Conservation (phyloP, 2,113 vertebrate species). For the Corydoras sp. region DNA sequence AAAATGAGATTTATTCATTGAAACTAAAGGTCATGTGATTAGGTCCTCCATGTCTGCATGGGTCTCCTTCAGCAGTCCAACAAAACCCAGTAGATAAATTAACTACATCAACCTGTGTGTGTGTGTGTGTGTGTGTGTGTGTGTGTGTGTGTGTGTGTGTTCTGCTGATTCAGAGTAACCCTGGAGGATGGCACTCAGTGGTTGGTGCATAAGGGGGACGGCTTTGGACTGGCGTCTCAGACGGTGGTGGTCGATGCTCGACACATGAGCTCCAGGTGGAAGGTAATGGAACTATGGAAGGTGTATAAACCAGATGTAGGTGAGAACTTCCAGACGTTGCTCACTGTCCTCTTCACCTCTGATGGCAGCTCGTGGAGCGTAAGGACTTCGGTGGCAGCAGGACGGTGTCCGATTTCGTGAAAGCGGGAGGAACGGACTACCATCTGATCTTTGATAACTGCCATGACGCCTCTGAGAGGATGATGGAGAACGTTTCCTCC, state of each 20-base stretch:
- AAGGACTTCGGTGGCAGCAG: constrained; percentile 47
- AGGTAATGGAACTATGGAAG: constrained; percentile 24
- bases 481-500: constrained; percentile 37
- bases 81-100: too few relatives aligned
- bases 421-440: constrained; percentile 47
- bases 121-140: too few relatives aligned
- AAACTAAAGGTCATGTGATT: too few relatives aligned
- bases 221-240: constrained; percentile 42
- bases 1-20: too few relatives aligned
- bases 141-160: too few relatives aligned
- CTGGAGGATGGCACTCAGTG: constrained; percentile 43
- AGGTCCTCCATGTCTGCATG: too few relatives aligned
- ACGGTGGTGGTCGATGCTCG: constrained; percentile 52
- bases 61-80: too few relatives aligned
- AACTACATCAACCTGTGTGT: too few relatives aligned
- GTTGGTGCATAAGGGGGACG: constrained; percentile 57
- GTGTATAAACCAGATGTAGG: neutral
- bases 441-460: constrained; percentile 50
- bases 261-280: constrained; percentile 54
- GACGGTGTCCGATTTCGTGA: constrained; percentile 49
- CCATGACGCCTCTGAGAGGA: constrained; percentile 41
- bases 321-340: too few relatives aligned
- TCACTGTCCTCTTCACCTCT: too few relatives aligned
- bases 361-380: constrained; percentile 33
- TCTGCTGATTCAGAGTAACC: too few relatives aligned